Conservation (phyloP, 2,113 vertebrate genomes). For the Illadopsis cleaveri region DNA sequence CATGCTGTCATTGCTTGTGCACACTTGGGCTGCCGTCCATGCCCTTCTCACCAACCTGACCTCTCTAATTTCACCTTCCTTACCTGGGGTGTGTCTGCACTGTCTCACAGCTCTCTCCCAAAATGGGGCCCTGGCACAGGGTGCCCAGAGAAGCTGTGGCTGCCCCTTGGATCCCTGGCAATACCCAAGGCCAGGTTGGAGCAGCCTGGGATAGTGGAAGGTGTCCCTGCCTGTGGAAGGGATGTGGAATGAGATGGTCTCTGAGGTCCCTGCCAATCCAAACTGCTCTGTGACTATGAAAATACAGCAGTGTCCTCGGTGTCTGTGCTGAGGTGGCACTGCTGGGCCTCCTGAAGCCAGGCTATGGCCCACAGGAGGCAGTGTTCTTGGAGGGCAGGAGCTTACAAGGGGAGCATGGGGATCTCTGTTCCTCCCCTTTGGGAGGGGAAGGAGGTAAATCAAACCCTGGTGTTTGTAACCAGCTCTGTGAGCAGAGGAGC, state of each 20-base stretch:
- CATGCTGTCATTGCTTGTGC: not conserved
- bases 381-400: not conserved
- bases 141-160: not conserved
- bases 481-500: not conserved
- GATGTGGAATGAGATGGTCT: not conserved
- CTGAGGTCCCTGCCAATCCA: not conserved
- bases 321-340: not conserved
- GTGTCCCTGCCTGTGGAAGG: not conserved
- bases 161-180: not conserved
- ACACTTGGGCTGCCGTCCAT: not conserved
- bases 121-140: not conserved
- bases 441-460: not conserved
- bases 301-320: fast-evolving
- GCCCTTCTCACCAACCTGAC: not conserved
- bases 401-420: fast-evolving
- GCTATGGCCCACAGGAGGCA: not conserved
- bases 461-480: not conserved
- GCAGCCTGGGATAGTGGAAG: not conserved
- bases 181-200: not conserved
- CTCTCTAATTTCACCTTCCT: not conserved
- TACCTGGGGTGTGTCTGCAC: not conserved
- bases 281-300: not conserved
- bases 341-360: not conserved
- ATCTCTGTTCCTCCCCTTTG: not conserved
- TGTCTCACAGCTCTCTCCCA: not conserved